phyloP scores from a whole-genome alignment of 2,797 vertebrate species.

The Manis pentadactyla region DNA sequence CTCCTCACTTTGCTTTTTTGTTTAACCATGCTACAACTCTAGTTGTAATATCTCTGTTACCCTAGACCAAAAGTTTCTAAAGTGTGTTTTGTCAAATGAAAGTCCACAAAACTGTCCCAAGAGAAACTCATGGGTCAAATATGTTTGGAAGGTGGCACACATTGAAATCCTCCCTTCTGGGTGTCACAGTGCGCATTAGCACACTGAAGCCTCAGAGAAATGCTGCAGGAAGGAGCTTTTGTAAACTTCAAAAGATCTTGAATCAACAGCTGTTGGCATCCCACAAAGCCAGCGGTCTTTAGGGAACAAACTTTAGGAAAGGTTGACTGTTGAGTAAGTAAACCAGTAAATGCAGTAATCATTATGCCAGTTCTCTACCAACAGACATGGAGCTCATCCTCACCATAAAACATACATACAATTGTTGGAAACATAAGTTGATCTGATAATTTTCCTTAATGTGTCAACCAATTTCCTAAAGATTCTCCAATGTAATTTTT shows the following conservation, averaged over 20 bases:
- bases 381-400: not conserved
- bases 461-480: constrained; percentile 57
- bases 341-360: not conserved
- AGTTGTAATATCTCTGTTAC: not conserved
- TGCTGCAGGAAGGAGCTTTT: not conserved
- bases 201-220: not conserved
- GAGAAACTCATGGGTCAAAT: not conserved
- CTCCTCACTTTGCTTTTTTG: not conserved
- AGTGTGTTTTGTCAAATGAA: not conserved
- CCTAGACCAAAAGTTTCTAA: not conserved
- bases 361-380: not conserved
- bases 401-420: constrained; percentile 2
- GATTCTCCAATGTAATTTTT: constrained; percentile 67
- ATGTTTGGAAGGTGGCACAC: not conserved
- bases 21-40: not conserved
- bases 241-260: not conserved
- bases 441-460: constrained; percentile 47
- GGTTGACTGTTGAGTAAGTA: not conserved
- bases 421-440: not conserved
- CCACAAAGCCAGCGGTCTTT: not conserved
- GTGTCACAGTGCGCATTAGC: not conserved
- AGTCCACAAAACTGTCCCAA: not conserved
- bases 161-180: not conserved
- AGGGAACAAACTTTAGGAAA: not conserved
- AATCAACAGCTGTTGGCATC: not conserved